Base-by-base conservation (phyloP, 2,888 invertebrate genomes). In the Patella pellucida region DNA sequence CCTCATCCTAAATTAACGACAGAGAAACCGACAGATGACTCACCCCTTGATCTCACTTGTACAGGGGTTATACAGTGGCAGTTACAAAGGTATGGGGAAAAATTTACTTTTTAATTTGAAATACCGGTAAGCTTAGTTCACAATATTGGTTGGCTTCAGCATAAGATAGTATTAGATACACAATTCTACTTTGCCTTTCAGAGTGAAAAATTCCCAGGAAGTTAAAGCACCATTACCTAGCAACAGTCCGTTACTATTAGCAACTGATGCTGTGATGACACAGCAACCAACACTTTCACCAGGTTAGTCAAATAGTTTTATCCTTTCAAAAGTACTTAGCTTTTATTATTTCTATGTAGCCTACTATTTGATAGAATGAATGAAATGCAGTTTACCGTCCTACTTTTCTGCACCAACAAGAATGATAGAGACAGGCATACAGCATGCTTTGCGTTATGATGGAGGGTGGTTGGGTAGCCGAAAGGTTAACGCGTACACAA, bases 11-110 rank as follows among this genome's bases (percentile, higher is more conserved):
- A 83, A 72, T 50, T 79, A 27, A 81, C 77, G 9, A 69, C 73
- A 12, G 85, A 86, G 19, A 88, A 89, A 69, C 79, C 86, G 9
- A 85, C 86, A 3, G 89, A 89, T 67, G 89, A 89, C 76, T 83
- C 86, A 9, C 84, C 86, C 1, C 80, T 90, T 81, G 97, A 97
- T 89, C 90, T 98, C 85, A 94, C 94, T 71, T 96, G 96, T 77
- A 95, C 95, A 88, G 95, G 96, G 1, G 94, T 95, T 87, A 96
- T 96, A 23, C 96, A 97, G 91, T 98, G 98, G 98, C 94, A 94
- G 76, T 93, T 98, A 79, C 94, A 87, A 50, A 89, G 92, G 89
- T 89, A 73, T 74, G 68, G 12, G 1, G 7, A 41, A 9, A 41
- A 41, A 41, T 41, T 41, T 41, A 41, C 41, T 41, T 41, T 9